Evolutionary conservation across 92 coral and sea anemone species (phyloP), one percentile per base, ranked within the genome.

Genomic region (Parazoanthus atlanticus): DNA sequence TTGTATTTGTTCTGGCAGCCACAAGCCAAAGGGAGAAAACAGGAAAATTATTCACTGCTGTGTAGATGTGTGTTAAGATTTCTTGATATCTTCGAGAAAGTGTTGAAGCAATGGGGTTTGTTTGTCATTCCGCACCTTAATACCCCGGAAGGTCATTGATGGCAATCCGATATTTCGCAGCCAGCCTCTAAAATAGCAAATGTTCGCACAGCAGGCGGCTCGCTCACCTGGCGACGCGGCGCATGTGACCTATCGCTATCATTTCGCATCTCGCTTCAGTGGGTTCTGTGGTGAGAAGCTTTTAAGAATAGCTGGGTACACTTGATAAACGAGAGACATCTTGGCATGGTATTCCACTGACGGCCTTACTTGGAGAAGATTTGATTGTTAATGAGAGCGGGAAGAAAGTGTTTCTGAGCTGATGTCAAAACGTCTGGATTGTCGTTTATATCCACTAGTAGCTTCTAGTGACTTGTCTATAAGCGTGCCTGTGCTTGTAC

Each of bases 281-380:
- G 49, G 86, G 74, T 82, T 82, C n/a, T 61, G 86, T 34, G 85
- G 70, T 26, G 34, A 36, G 86, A 36, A 72, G 33, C 65, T 40
- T 17, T 26, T 70, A 36, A 34, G 38, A 84, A 26, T 9, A 41
- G 36, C 78, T 38, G 69, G 40, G 12, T 70, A 12, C 16, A 30
- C 25, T 70, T 84, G 7, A 28, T 31, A 5, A 49, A 31, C 72
- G 52, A 54, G 38, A 66, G n/a, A 65, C 8, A 34, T 75, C 52
- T 21, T 75, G 79, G 47, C 16, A 17, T 41, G 43, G 47, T 21
- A 75, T 36, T 16, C 43, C 79, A 75, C 28, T 75, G 79, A 17
- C 26, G 26, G n/a, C 12, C 28, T 23, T n/a, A 3, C 43, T 75
- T 75, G 79, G 46, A 75, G 79, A 33, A 52, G 79, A 36, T 75